phyloP scores from a whole-genome alignment of 2,888 invertebrate species.

The Synanthedon andrenaeformis region DNA sequence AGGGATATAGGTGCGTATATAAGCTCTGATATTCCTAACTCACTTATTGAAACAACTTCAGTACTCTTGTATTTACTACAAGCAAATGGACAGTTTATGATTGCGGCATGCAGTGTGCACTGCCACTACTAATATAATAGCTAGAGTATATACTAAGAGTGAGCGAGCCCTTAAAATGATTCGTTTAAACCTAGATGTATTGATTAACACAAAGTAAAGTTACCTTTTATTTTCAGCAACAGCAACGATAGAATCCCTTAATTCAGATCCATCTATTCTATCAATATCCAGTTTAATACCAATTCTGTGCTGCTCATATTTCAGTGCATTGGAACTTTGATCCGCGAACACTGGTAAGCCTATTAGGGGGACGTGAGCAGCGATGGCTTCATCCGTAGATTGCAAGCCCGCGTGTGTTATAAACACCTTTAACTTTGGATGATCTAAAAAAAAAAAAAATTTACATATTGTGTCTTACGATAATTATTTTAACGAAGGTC shows the following conservation, averaged over 20 bases:
- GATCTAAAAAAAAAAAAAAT: constrained; percentile 19
- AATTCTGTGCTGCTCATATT: constrained; percentile 6
- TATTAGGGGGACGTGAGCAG: constrained; percentile 39
- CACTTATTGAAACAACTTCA: no score
- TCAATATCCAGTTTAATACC: not conserved
- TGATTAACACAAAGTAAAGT: not conserved
- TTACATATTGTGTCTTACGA: not conserved
- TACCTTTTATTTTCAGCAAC: not conserved
- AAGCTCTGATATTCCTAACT: no score
- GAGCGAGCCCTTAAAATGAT: no score
- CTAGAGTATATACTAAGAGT: no score
- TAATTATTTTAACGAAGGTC: not conserved
- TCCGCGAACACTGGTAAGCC: constrained; percentile 48
- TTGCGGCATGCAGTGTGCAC: no score
- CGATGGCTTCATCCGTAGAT: constrained; percentile 41
- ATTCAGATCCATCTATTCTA: not conserved
- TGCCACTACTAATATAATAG: no score
- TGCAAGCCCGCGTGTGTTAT: constrained; percentile 47
- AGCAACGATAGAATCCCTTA: not conserved
- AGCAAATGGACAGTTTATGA: no score
- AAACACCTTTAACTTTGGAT: constrained; percentile 45
- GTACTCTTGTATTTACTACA: no score
- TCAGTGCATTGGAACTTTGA: constrained; percentile 39
- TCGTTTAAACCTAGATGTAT: no score
- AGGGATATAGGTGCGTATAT: no score